phyloP scores from a whole-genome alignment of 2,113 vertebrate species.

The Crotophaga sulcirostris region DNA sequence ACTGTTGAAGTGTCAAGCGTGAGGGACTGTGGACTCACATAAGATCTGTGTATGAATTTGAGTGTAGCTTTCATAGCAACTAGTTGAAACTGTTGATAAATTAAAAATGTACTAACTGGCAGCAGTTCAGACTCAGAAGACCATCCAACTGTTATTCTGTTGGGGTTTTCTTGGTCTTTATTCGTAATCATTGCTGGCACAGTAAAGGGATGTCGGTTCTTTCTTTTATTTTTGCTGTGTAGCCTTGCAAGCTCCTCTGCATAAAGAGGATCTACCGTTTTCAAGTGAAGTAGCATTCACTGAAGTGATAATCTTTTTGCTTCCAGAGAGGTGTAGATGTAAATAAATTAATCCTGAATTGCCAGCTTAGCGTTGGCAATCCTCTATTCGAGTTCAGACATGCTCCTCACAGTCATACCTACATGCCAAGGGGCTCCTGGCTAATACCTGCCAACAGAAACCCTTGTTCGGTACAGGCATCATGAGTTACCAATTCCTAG shows the following conservation, averaged over 20 bases:
- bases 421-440: not conserved
- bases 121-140: not conserved
- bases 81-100: not conserved
- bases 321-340: not conserved
- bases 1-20: fast-evolving
- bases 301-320: not conserved
- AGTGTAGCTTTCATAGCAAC: not conserved
- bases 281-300: not conserved
- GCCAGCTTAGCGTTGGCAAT: not conserved
- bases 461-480: not conserved
- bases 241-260: not conserved
- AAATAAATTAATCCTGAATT: conserved; percentile 11
- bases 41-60: not conserved
- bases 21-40: fast-evolving
- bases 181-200: not conserved
- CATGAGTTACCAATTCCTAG: conserved; percentile 4
- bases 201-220: not conserved
- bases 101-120: not conserved
- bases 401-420: not conserved
- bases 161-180: not conserved
- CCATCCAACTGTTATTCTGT: not conserved
- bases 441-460: conserved; percentile 24
- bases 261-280: not conserved
- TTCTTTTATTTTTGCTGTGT: not conserved
- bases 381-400: not conserved